Evolutionary conservation across 2,797 vertebrate genomes (phyloP).

Genomic region (Typhlichthys eigenmanni): DNA sequence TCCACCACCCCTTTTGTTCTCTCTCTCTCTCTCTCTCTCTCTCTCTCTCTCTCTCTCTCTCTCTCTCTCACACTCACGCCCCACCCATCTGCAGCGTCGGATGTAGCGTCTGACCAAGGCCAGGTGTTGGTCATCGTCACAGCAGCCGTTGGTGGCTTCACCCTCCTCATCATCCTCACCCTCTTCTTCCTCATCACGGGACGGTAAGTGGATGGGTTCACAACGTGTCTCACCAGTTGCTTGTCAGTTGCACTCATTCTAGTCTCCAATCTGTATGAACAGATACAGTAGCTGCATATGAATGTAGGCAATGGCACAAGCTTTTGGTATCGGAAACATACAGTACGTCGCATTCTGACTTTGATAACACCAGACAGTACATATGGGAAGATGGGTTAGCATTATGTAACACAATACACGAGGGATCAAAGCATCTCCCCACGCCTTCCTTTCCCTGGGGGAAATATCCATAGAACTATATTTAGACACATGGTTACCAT

Average conservation of each 20-base stretch:
- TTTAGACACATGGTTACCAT: too few relatives aligned
- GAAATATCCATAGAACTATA: too few relatives aligned
- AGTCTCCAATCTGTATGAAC: too few relatives aligned
- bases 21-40: neutral
- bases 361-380: too few relatives aligned
- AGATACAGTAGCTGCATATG: too few relatives aligned
- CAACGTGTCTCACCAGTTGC: neutral
- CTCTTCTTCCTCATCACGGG: constrained; percentile 96
- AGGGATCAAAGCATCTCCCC: too few relatives aligned
- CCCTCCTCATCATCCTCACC: constrained; percentile 92
- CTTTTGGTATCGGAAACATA: too few relatives aligned
- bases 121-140: constrained; percentile 95
- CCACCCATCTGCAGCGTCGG: constrained; percentile 81
- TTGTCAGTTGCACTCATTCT: neutral
- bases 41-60: neutral
- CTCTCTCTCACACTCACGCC: neutral
- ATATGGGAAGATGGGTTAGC: too few relatives aligned
- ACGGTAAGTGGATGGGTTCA: constrained; percentile 77
- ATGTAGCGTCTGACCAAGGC: constrained; percentile 90
- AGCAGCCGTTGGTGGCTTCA: constrained; percentile 92
- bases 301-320: too few relatives aligned
- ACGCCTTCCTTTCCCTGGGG: too few relatives aligned
- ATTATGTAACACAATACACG: too few relatives aligned
- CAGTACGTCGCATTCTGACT: too few relatives aligned
- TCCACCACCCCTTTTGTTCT: neutral